These are phyloP conservation scores for Pachyrhynchus sulphureomaculatus DNA, from an alignment of 1,140 invertebrate species.

Conservation along the genomic window DNA sequence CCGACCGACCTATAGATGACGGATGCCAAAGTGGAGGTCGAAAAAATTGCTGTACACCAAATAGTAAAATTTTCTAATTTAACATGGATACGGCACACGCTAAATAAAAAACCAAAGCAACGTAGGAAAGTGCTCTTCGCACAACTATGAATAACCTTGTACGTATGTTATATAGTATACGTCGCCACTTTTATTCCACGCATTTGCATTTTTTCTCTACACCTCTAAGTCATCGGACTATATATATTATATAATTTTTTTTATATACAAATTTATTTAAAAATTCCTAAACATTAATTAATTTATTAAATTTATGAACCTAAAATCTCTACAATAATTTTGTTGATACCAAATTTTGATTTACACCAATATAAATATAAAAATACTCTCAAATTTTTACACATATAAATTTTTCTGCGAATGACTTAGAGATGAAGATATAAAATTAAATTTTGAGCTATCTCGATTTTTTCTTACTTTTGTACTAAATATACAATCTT, in stretches of 20 bases:
- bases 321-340: conserved; percentile 51
- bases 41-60: conserved; percentile 55
- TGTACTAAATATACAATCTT: conserved; percentile 56
- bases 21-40: conserved; percentile 35
- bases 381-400: conserved; percentile 55
- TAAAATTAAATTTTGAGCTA: conserved; percentile 53
- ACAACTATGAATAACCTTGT: conserved; percentile 52
- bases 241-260: conserved; percentile 54
- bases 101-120: conserved; percentile 50
- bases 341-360: conserved; percentile 53
- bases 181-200: conserved; percentile 48
- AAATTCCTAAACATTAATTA: conserved; percentile 53
- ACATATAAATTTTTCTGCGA: conserved; percentile 49
- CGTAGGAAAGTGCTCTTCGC: conserved; percentile 48
- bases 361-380: conserved; percentile 56
- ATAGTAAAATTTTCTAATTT: conserved; percentile 55
- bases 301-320: conserved; percentile 51
- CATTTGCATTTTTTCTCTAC: conserved; percentile 14
- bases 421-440: conserved; percentile 26
- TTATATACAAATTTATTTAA: conserved; percentile 55
- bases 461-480: conserved; percentile 51
- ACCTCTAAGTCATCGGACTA: conserved; percentile 37
- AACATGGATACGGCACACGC: conserved; percentile 55
- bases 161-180: conserved; percentile 54
- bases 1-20: conserved; percentile 40